Conservation (phyloP, 2,797 vertebrate genomes). For the Cossypha polioptera region DNA sequence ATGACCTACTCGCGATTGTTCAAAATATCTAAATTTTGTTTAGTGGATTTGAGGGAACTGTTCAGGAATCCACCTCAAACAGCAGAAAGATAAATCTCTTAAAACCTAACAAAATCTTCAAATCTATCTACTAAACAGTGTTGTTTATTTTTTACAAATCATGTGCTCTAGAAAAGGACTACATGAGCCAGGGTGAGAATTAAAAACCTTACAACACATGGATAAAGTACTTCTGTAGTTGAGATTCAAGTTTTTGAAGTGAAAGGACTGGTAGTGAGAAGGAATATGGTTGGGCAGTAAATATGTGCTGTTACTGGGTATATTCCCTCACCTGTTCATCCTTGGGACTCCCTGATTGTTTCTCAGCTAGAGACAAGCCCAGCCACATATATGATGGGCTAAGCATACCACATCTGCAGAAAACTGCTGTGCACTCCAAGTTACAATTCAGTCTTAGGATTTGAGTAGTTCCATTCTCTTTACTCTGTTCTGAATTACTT, state of each 20-base stretch:
- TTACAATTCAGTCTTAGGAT: neutral
- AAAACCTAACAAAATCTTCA: slow-evolving; percentile 13
- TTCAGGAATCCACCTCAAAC: neutral
- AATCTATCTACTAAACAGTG: neutral
- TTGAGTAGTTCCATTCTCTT: neutral
- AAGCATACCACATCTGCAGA: neutral
- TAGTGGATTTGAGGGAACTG: neutral
- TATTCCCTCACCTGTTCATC: neutral
- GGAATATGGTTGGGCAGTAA: neutral
- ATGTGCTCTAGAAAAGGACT: neutral
- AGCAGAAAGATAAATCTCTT: neutral
- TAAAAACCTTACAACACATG: neutral
- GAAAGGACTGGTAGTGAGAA: neutral
- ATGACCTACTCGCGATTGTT: neutral
- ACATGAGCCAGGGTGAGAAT: neutral
- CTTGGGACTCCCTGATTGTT: neutral
- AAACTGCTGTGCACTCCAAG: neutral
- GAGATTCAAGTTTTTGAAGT: slow-evolving; percentile 4
- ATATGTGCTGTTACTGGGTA: neutral
- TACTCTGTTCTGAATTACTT: neutral
- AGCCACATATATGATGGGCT: neutral
- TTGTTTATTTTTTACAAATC: neutral
- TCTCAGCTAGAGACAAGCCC: neutral
- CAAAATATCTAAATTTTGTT: neutral
- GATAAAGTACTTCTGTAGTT: neutral